Evolutionary conservation across 2,797 vertebrate species (phyloP).

Genomic region (Lacerta viridis): DNA sequence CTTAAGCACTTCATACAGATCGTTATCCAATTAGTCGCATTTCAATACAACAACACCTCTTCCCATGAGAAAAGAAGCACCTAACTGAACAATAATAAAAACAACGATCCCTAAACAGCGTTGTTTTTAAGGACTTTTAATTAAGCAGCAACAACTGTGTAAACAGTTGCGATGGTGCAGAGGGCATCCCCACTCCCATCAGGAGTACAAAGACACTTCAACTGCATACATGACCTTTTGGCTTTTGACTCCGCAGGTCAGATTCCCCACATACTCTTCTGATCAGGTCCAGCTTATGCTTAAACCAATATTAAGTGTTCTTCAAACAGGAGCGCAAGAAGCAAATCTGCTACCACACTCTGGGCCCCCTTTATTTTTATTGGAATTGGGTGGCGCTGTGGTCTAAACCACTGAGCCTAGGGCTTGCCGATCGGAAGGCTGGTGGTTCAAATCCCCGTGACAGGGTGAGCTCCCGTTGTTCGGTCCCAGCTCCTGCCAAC

Average conservation of each 20-base stretch:
- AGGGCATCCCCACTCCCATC: background rate
- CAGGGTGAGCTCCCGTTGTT: too few species aligned
- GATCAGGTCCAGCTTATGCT: slow-evolving; percentile 32
- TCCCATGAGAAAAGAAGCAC: background rate
- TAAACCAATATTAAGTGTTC: slow-evolving; percentile 36
- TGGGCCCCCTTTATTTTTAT: slow-evolving; percentile 30
- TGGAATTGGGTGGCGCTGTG: background rate
- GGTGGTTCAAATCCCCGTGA: accelerated
- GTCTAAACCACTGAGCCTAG: too few species aligned
- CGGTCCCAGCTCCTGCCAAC: too few species aligned
- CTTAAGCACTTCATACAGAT: background rate
- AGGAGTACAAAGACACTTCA: background rate
- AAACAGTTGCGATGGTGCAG: slow-evolving; percentile 44
- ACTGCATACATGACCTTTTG: slow-evolving; percentile 47
- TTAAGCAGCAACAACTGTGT: slow-evolving; percentile 61
- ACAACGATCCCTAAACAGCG: background rate
- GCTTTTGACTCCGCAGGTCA: slow-evolving; percentile 60
- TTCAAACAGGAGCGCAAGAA: slow-evolving; percentile 14
- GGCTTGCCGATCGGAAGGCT: too few species aligned
- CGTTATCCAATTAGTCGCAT: too few species aligned
- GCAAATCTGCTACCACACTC: background rate
- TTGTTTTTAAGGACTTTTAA: slow-evolving; percentile 68
- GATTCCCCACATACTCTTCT: slow-evolving; percentile 63
- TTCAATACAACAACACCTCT: background rate
- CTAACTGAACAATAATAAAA: background rate